Conservation (phyloP, 2,888 invertebrate genomes). For the Luperina testacea region DNA sequence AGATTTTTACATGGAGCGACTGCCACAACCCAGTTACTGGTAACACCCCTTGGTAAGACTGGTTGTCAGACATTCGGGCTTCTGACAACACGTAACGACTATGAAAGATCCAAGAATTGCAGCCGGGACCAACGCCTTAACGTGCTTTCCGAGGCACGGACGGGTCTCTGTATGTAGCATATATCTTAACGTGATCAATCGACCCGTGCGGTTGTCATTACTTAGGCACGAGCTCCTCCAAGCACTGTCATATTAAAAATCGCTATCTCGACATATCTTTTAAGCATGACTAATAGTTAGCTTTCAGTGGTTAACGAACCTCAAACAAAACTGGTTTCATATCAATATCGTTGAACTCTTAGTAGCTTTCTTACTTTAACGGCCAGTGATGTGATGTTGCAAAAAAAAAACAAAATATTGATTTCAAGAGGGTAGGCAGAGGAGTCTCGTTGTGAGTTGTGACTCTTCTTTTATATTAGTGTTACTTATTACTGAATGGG, state of each 20-base stretch:
- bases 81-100: no score
- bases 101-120: no score
- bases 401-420: slow-evolving; percentile 35
- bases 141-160: no score
- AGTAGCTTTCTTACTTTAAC: slow-evolving; percentile 26
- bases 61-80: no score
- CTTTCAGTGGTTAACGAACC: slow-evolving; percentile 22
- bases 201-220: no score
- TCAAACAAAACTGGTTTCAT: slow-evolving; percentile 34
- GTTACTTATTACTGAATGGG: background rate
- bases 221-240: no score
- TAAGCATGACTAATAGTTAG: slow-evolving; percentile 32
- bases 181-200: no score
- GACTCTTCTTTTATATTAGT: background rate
- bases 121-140: no score
- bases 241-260: background rate
- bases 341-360: slow-evolving; percentile 56
- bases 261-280: slow-evolving; percentile 30
- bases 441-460: no score
- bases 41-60: no score
- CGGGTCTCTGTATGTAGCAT: no score
- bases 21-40: no score
- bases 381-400: slow-evolving; percentile 32
- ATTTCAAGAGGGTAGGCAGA: background rate
- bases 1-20: background rate